phyloP scores from a whole-genome alignment of 2,113 vertebrate species.

The Cacatua alba region DNA sequence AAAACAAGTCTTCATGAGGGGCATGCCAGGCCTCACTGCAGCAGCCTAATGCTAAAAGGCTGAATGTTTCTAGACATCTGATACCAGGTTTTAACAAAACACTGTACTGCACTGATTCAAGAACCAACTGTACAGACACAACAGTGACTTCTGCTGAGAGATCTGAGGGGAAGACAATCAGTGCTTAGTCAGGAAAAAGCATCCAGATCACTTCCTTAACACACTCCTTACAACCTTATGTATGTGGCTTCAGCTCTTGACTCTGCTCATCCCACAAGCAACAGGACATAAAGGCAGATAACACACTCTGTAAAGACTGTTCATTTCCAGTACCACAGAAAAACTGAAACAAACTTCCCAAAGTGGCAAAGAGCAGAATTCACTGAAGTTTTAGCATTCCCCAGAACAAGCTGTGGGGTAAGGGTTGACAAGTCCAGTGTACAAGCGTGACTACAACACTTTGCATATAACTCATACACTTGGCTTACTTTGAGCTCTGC shows the following conservation, averaged over 20 bases:
- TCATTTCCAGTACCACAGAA: background rate
- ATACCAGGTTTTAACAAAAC: background rate
- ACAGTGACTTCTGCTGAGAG: background rate
- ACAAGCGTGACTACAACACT: background rate
- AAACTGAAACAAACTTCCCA: background rate
- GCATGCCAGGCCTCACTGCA: background rate
- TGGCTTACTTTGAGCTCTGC: background rate
- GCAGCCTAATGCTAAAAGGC: background rate
- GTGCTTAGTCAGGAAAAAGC: background rate
- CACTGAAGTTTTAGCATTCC: background rate
- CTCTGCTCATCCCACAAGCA: background rate
- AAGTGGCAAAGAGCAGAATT: background rate
- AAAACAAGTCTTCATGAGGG: background rate
- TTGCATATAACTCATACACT: background rate
- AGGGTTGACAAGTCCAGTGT: background rate
- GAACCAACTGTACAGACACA: background rate
- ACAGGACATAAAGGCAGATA: background rate
- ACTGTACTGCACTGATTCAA: background rate
- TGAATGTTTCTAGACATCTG: background rate
- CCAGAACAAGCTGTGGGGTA: background rate
- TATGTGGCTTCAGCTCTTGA: background rate
- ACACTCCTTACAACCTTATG: background rate
- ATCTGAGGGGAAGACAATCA: background rate
- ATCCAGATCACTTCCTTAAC: background rate
- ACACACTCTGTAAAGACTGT: background rate